Evolutionary conservation across 2,113 vertebrate genomes (phyloP).

Genomic region (Synchiropus splendidus): DNA sequence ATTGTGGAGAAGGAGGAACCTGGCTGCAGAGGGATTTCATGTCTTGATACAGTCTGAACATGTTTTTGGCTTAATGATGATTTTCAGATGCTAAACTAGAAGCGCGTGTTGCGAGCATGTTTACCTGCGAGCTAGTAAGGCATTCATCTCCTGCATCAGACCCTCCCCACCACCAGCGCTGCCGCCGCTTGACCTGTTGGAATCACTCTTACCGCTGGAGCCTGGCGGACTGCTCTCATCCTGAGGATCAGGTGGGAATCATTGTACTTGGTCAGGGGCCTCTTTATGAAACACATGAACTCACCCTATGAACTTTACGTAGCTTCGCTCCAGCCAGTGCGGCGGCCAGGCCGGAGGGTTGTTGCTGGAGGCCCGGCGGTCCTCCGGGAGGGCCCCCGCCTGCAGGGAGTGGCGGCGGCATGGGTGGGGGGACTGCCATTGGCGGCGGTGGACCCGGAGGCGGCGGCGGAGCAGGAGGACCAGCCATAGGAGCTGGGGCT

Average conservation of each 20-base stretch:
- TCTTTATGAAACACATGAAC: constrained; percentile 17
- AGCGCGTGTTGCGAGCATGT: no score
- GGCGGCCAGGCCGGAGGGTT: constrained; percentile 86
- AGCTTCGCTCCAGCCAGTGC: constrained; percentile 96
- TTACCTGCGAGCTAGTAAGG: constrained; percentile 93
- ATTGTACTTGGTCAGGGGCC: background rate
- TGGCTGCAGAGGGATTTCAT: no score
- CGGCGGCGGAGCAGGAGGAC: constrained; percentile 84
- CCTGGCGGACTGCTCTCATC: constrained; percentile 86
- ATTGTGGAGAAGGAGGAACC: no score
- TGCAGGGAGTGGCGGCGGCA: constrained; percentile 77
- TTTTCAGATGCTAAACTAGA: no score
- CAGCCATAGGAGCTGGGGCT: constrained; percentile 61
- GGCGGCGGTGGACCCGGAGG: constrained; percentile 82
- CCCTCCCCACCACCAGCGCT: constrained; percentile 83
- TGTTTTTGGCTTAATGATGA: no score
- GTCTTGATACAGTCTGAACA: no score
- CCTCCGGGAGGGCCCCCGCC: constrained; percentile 66
- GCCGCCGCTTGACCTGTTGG: constrained; percentile 88
- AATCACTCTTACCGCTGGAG: constrained; percentile 84
- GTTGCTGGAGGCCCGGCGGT: constrained; percentile 67
- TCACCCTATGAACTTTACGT: constrained; percentile 89
- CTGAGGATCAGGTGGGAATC: constrained; percentile 50
- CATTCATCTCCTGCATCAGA: constrained; percentile 99
- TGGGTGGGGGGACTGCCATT: constrained; percentile 76